Evolutionary conservation across 30 jellyfish, hydroid and myxozoan species (phyloP).

Genomic region (Aurelia aurita complex sp. Pacific): DNA sequence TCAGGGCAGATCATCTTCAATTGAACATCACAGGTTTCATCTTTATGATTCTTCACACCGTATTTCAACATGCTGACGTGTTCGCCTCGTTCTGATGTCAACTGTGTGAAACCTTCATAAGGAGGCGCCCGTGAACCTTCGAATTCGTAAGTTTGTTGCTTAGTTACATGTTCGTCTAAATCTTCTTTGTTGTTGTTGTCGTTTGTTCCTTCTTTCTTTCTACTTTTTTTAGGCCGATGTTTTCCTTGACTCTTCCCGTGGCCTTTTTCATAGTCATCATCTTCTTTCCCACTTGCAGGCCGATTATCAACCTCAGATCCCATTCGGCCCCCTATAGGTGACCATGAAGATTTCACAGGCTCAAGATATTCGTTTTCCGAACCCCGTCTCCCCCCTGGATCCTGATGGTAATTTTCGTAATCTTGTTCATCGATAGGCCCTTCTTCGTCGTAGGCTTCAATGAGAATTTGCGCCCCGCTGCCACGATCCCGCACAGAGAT

Average conservation of each 20-base stretch:
- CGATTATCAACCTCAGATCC: background rate
- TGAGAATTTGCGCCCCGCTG: conserved; percentile 21
- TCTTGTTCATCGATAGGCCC: background rate
- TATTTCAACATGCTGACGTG: conserved; percentile 50
- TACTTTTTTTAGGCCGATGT: background rate
- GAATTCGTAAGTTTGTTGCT: conserved; percentile 12
- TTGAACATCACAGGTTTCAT: conserved; percentile 67
- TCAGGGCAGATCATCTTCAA: conserved; percentile 90
- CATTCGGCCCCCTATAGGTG: conserved; percentile 35
- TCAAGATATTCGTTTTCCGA: conserved; percentile 5
- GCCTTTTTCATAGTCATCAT: background rate
- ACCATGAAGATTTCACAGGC: conserved; percentile 49
- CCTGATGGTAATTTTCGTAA: background rate
- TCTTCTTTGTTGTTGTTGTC: background rate
- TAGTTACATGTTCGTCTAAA: background rate
- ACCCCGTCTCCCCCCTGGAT: background rate
- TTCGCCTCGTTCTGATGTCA: conserved; percentile 71
- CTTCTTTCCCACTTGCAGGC: background rate
- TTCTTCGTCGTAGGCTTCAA: conserved; percentile 28
- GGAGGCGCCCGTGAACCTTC: conserved; percentile 48
- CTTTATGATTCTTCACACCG: conserved; percentile 59
- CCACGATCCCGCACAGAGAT: conserved; percentile 35
- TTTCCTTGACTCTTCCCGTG: background rate
- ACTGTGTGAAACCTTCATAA: conserved; percentile 49
- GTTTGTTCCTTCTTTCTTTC: background rate